These are phyloP conservation scores for Manacus vitellinus DNA, from an alignment of 2,113 vertebrate genomes.

Conservation along the genomic window DNA sequence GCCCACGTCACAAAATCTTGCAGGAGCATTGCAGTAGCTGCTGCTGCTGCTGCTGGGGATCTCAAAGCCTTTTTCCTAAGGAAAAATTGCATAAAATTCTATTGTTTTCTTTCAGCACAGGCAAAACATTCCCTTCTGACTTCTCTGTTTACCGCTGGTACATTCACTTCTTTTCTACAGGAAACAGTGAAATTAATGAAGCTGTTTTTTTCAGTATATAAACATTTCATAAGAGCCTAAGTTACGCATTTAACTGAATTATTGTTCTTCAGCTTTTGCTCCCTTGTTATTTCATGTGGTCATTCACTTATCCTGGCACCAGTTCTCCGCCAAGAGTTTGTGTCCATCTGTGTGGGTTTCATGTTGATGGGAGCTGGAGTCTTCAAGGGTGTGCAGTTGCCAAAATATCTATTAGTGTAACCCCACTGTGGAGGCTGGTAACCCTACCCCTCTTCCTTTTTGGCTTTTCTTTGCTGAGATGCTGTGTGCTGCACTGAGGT, in stretches of 20 bases:
- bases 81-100: background rate
- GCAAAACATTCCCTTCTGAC: fast-evolving
- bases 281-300: background rate
- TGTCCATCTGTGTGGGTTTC: background rate
- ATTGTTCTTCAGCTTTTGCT: background rate
- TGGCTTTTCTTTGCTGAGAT: background rate
- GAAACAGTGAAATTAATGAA: background rate
- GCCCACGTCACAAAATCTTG: background rate
- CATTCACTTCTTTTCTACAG: background rate
- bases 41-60: background rate
- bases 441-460: background rate
- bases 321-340: background rate
- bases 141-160: background rate
- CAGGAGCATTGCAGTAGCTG: background rate
- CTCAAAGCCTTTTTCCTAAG: background rate
- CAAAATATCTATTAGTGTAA: slow-evolving; percentile 7
- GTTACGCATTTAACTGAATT: background rate
- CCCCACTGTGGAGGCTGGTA: background rate
- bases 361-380: background rate
- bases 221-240: background rate
- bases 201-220: background rate
- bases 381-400: background rate
- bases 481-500: background rate
- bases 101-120: background rate
- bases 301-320: background rate